A percentile compares a stretch with the other conserved stretches of the same genome.
Evolutionary conservation across 2,113 vertebrate genomes (phyloP).

Genomic region (Macrotus californicus): DNA sequence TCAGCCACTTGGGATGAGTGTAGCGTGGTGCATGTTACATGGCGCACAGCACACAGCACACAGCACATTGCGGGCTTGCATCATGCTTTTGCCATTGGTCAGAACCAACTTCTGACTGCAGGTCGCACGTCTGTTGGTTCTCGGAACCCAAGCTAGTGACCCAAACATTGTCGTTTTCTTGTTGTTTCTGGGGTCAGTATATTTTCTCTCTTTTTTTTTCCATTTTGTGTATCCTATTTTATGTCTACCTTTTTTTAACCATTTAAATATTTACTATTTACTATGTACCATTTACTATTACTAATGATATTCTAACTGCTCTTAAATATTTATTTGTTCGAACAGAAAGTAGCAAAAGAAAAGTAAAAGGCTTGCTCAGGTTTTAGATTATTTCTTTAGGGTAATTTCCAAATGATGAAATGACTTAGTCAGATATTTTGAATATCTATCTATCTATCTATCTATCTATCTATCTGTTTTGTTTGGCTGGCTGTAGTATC

Average conservation of each 20-base stretch:
- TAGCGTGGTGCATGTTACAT: too few relatives aligned
- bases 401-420: neutral
- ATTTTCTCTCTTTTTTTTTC: neutral
- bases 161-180: neutral
- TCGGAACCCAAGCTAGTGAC: neutral
- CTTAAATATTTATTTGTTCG: neutral
- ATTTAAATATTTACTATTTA: neutral
- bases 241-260: neutral
- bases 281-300: neutral
- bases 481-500: neutral
- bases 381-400: neutral
- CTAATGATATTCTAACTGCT: neutral
- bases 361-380: neutral
- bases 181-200: neutral
- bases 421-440: neutral
- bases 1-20: neutral
- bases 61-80: rapidly evolving
- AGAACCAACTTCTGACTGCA: neutral
- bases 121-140: neutral
- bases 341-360: neutral
- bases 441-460: neutral
- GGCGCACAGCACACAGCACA: rapidly evolving
- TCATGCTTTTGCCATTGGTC: rapidly evolving
- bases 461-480: neutral
- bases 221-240: neutral